Base-by-base conservation (phyloP, 2,797 vertebrate genomes). In the Cephalopachus bancanus region DNA sequence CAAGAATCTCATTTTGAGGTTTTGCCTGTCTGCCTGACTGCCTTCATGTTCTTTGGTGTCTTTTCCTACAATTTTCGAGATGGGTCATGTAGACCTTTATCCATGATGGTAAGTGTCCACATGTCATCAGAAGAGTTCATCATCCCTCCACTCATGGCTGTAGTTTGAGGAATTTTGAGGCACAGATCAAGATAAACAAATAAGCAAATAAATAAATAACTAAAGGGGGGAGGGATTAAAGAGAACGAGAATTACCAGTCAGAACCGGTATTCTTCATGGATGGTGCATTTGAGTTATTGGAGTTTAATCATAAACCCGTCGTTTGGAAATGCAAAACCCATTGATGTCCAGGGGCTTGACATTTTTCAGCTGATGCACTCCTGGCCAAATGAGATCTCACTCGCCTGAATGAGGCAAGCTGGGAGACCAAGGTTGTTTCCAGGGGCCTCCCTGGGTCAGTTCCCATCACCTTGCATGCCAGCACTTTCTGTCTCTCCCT, bases 261-360 rank as follows among this genome's bases (percentile, higher is more conserved):
- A 83, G 86, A 94, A 74, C 69, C 74, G 93, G 74, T 60, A 33
- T 91, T 92, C 94, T 94, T 96, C 85, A 96, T 1, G 15, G 85
- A 96, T 55, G 86, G 91, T 91, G 60, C 60, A 19, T 93, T 81
- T 93, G 94, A 95, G 78, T 91, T 96, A 95, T n/a, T 92, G 84
- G 81, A 71, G 95, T 89, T 97, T 96, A 97, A 95, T 95, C 94
- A 97, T 96, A 95, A 98, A 96, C 92, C 78, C 51, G 90, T 96
- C 89, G 71, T 96, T 97, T 95, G 89, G 71, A 96, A 92, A 97
- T 89, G 59, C 83, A 89, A 78, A 96, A 86, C 76, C 91, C 89
- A 84, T 6, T 97, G 91, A 83, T 67, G 49, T 83, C 74, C 69
- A 83, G 87, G 59, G 28, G 19, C 60, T 89, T 92, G 69, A 71